Evolutionary conservation across 2,888 invertebrate genomes (phyloP).

Genomic region (Agapetus fuscipes): DNA sequence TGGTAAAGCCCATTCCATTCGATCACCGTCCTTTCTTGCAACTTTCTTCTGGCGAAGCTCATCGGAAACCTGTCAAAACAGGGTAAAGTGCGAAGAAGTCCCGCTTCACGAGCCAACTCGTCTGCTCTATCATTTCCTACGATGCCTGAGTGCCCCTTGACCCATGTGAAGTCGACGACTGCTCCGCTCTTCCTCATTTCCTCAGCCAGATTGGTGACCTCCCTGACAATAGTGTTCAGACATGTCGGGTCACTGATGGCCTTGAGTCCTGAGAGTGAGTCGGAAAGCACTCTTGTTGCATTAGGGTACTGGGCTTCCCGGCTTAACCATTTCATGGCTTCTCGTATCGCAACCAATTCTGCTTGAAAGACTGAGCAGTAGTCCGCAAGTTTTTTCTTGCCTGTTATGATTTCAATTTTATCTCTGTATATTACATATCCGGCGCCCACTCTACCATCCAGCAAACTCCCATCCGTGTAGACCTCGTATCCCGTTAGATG

Average conservation of each 20-base stretch:
- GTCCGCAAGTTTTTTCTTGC: not conserved
- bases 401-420: too few relatives aligned
- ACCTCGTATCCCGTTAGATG: not conserved
- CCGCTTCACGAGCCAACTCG: not conserved
- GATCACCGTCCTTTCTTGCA: not conserved
- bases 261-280: not conserved
- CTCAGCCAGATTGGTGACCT: too few relatives aligned
- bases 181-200: too few relatives aligned
- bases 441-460: too few relatives aligned
- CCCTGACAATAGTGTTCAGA: not conserved
- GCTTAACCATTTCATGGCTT: not conserved
- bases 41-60: not conserved
- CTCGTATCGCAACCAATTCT: not conserved
- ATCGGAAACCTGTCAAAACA: not conserved
- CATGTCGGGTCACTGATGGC: not conserved
- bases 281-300: not conserved
- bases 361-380: not conserved
- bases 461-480: not conserved
- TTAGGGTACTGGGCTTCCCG: not conserved
- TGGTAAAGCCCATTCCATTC: not conserved
- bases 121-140: not conserved
- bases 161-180: not conserved
- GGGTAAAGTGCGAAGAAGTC: not conserved
- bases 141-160: not conserved
- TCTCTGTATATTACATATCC: not conserved